Evolutionary conservation across 92 coral and sea anemone species (phyloP), one percentile per base, ranked within the genome.

Genomic region (Epizoanthus ramosus): DNA sequence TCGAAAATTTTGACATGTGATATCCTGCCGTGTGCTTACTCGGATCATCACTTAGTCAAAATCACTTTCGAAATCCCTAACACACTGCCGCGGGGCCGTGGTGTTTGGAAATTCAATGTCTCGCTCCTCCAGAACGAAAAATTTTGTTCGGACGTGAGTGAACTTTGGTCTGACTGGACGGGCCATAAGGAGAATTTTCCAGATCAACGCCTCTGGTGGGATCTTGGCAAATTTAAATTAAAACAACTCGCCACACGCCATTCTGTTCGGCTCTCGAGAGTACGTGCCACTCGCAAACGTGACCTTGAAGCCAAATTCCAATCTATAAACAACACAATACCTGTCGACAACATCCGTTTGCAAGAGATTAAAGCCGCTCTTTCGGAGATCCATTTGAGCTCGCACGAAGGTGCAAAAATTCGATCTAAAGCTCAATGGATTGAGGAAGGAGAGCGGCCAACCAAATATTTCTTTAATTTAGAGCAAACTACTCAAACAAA

Each of bases 131-230:
- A 66, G 37, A 43, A 66, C 41, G 35, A 25, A 22, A 1, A 24
- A 0, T 66, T 66, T 23, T 66, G 71, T 8, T 3, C 74, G 6
- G 75, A 70, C 3, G 75, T 70, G 14, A 23, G 14, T 24, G 18
- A 22, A 56, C 47, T 70, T 18, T 43, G 57, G 75, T 2, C 57
- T 2, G 25, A 54, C 10, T 70, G 75, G 75, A 23, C 57, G 1
- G 12, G n/a, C 37, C 56, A 16, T 41, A 70, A 41, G 22, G n/a
- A 15, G 13, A 41, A 70, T 0, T 43, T 14, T 16, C 57, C 25
- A 24, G 75, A 41, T 13, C n/a, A 24, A 15, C 57, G 58, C 57
- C 57, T 39, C 14, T 70, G 75, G 58, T 71, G 75, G 75, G 75
- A 71, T 71, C 25, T 71, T 37, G 76, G 76, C 0, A 71, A 71